phyloP scores from a whole-genome alignment of 2,888 invertebrate genomes.

The Cantharis lateralis region DNA sequence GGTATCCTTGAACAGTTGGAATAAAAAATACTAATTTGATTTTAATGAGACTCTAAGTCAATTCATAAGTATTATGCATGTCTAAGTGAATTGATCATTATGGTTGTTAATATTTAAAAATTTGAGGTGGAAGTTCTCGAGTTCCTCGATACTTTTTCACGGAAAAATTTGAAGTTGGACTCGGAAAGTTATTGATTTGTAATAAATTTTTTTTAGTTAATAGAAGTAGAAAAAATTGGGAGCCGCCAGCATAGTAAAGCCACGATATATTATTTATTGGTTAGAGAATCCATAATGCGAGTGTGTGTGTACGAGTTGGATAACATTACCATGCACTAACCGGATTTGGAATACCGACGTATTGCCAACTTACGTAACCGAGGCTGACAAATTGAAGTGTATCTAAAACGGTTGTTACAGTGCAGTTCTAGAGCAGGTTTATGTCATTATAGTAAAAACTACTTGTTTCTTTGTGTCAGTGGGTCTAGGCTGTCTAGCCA shows the following conservation, averaged over 20 bases:
- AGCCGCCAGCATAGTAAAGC: not conserved
- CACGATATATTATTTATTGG: not conserved
- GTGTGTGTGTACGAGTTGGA: not conserved
- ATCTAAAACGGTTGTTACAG: not conserved
- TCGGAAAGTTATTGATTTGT: not conserved
- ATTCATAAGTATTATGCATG: not conserved
- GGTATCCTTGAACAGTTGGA: not conserved
- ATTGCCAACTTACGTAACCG: not conserved
- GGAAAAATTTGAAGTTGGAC: not conserved
- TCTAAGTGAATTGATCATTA: not conserved
- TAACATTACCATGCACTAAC: not conserved
- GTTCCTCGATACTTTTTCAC: not conserved
- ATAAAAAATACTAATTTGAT: not conserved
- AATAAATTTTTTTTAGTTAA: not conserved
- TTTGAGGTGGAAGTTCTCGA: not conserved
- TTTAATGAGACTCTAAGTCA: not conserved
- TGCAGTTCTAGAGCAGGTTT: slow-evolving; percentile 5
- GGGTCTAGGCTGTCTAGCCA: slow-evolving; percentile 34
- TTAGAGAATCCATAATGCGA: not conserved
- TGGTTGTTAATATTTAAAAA: not conserved
- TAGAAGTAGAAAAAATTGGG: not conserved
- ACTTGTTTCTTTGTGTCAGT: slow-evolving; percentile 26
- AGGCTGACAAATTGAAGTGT: not conserved
- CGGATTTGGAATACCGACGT: not conserved
- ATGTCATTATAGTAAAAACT: not conserved